These are phyloP conservation scores for Phaethon lepturus DNA, from an alignment of 2,113 vertebrate species.

Conservation along the genomic window DNA sequence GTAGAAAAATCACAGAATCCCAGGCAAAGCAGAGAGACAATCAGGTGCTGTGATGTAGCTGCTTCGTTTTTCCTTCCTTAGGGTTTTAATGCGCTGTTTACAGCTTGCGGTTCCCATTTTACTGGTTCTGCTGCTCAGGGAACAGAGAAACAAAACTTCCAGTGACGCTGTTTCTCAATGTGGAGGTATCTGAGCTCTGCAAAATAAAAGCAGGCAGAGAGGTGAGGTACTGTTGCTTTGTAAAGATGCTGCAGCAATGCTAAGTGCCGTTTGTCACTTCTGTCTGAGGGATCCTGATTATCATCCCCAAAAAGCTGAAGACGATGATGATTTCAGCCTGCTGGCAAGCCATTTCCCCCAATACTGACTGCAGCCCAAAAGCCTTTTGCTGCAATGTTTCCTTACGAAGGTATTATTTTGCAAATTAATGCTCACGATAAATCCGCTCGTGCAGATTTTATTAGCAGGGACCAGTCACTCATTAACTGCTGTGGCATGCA, in stretches of 20 bases:
- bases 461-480: not conserved
- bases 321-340: not conserved
- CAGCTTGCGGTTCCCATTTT: not conserved
- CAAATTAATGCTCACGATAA: not conserved
- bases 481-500: not conserved
- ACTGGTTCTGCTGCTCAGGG: not conserved
- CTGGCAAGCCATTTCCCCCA: not conserved
- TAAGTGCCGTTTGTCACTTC: not conserved
- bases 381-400: not conserved
- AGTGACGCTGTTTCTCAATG: not conserved
- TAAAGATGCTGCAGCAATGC: not conserved
- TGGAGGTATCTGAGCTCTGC: not conserved
- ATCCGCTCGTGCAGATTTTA: not conserved
- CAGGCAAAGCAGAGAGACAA: not conserved
- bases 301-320: not conserved
- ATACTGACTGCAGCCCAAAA: not conserved
- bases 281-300: not conserved
- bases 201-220: not conserved
- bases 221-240: slow-evolving; percentile 7
- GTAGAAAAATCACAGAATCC: not conserved
- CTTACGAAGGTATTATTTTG: not conserved
- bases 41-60: not conserved
- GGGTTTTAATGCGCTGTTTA: not conserved
- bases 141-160: not conserved
- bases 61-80: not conserved